phyloP scores from a whole-genome alignment of 2,888 invertebrate genomes.

The Ennomos erosarius region DNA sequence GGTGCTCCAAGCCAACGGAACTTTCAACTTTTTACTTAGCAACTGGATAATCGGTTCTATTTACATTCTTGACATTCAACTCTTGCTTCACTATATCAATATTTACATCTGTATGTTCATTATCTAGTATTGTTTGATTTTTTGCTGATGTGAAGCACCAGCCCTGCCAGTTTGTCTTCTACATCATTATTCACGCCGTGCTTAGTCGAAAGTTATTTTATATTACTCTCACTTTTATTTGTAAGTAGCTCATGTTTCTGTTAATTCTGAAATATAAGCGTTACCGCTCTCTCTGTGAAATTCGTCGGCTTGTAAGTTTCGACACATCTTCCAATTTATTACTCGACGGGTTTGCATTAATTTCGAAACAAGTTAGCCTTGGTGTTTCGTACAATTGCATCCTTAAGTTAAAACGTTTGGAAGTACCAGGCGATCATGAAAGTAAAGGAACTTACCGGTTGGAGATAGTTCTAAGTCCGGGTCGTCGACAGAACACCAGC shows the following conservation, averaged over 20 bases:
- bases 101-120: conserved; percentile 25
- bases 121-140: conserved; percentile 31
- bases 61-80: conserved; percentile 21
- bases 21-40: conserved; percentile 42
- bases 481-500: conserved; percentile 89
- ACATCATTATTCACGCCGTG: conserved; percentile 44
- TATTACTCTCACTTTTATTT: conserved; percentile 54
- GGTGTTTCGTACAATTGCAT: conserved; percentile 36
- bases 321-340: conserved; percentile 36
- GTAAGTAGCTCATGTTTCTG: conserved; percentile 47
- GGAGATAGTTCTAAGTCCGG: conserved; percentile 90
- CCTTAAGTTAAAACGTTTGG: conserved; percentile 32
- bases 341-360: conserved; percentile 37
- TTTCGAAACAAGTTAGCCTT: conserved; percentile 45
- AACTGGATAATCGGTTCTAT: conserved; percentile 17
- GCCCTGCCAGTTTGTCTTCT: conserved; percentile 40
- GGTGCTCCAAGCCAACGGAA: conserved; percentile 55
- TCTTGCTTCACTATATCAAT: conserved; percentile 30
- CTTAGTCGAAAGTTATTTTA: conserved; percentile 50
- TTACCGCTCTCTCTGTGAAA: conserved; percentile 36
- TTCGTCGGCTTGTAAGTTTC: conserved; percentile 37
- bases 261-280: conserved; percentile 39
- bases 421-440: conserved; percentile 34
- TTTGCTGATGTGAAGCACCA: conserved; percentile 24
- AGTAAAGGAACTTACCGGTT: conserved; percentile 86